phyloP scores from a whole-genome alignment of 2,888 invertebrate species.

The Cinara cedri region DNA sequence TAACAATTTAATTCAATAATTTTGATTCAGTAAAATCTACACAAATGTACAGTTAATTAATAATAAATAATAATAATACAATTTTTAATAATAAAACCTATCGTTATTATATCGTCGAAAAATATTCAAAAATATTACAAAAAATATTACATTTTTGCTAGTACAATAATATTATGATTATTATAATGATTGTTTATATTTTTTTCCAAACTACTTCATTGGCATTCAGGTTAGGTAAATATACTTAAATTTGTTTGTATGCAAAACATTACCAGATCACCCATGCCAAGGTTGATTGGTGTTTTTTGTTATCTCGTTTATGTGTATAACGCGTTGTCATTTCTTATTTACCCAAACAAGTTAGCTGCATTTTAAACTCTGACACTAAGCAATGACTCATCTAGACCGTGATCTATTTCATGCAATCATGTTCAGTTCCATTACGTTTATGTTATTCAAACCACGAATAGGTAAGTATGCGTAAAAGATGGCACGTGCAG shows the following conservation, averaged over 20 bases:
- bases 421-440: background rate
- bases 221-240: conserved; percentile 16
- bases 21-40: no score
- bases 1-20: no score
- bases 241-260: background rate
- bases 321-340: background rate
- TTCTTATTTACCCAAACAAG: conserved; percentile 3
- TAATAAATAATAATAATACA: no score
- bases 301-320: conserved; percentile 18
- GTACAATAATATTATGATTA: background rate
- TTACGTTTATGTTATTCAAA: no score
- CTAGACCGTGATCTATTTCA: no score
- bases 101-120: no score
- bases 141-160: background rate
- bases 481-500: background rate
- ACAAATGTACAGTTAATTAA: no score
- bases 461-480: background rate
- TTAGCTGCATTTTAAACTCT: conserved; percentile 13
- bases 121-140: no score
- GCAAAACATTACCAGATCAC: conserved; percentile 2
- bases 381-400: background rate
- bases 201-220: conserved; percentile 27
- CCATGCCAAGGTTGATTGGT: conserved; percentile 24
- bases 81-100: no score
- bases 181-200: background rate